These are phyloP conservation scores for Crossocerus cetratus DNA, from an alignment of 2,888 invertebrate genomes.

Conservation along the genomic window DNA sequence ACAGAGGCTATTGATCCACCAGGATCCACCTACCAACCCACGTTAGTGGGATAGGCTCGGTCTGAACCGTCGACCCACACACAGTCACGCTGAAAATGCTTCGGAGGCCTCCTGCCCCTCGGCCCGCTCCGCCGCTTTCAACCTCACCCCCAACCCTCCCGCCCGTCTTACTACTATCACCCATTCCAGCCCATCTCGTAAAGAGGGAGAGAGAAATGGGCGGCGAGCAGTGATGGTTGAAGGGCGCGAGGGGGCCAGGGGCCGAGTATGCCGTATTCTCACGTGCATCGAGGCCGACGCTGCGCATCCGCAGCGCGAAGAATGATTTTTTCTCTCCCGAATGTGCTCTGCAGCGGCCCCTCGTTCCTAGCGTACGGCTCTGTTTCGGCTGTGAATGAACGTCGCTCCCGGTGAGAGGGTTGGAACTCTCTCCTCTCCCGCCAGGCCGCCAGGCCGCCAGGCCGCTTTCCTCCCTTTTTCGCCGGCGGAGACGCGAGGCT, in stretches of 20 bases:
- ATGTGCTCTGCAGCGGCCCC: background rate
- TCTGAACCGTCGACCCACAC: slow-evolving; percentile 67
- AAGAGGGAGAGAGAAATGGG: background rate
- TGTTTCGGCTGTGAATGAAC: slow-evolving; percentile 3
- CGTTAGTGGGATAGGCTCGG: slow-evolving; percentile 75
- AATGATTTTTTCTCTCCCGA: slow-evolving; percentile 1
- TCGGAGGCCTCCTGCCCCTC: slow-evolving; percentile 10
- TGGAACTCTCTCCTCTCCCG: background rate
- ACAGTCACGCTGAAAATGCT: slow-evolving; percentile 41
- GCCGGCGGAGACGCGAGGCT: background rate
- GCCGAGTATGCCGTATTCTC: slow-evolving; percentile 5
- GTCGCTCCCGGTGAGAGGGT: background rate
- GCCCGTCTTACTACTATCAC: background rate
- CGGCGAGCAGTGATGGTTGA: too few relatives aligned
- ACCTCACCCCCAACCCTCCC: background rate
- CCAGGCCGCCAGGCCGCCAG: background rate
- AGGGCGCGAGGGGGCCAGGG: slow-evolving; percentile 2
- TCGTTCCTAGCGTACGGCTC: background rate
- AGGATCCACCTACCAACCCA: slow-evolving; percentile 70
- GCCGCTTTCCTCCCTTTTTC: background rate
- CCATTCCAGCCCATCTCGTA: too few relatives aligned
- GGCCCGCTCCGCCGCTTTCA: slow-evolving; percentile 10
- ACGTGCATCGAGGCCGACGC: slow-evolving; percentile 20
- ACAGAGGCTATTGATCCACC: slow-evolving; percentile 75
- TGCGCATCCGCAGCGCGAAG: slow-evolving; percentile 3